phyloP scores from a whole-genome alignment of 1,140 invertebrate species.

The Tetragnatha versicolor region DNA sequence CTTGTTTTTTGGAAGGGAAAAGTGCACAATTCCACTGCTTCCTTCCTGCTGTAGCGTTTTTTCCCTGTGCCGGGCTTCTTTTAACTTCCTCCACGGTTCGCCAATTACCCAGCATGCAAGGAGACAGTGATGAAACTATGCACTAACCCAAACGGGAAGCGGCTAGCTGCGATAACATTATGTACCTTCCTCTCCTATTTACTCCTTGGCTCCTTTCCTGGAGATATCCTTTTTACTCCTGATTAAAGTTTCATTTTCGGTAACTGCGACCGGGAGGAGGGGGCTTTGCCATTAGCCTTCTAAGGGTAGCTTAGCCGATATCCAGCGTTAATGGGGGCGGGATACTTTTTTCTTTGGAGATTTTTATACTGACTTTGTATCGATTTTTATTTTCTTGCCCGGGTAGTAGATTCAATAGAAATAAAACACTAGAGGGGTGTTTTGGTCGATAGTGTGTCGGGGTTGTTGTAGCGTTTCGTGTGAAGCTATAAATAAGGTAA shows the following conservation, averaged over 20 bases:
- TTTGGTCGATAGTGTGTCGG: neutral
- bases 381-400: constrained; percentile 37
- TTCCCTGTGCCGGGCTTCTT: neutral
- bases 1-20: constrained; percentile 38
- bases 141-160: constrained; percentile 41
- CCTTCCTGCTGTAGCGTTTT: constrained; percentile 23
- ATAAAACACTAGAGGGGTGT: constrained; percentile 6
- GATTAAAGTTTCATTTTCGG: constrained; percentile 53
- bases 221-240: constrained; percentile 38
- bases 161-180: constrained; percentile 41
- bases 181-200: constrained; percentile 12
- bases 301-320: constrained; percentile 46
- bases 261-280: constrained; percentile 34
- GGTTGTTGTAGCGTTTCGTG: too few relatives aligned
- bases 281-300: constrained; percentile 38
- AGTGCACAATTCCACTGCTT: constrained; percentile 46
- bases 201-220: constrained; percentile 1
- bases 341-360: constrained; percentile 43
- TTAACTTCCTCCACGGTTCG: constrained; percentile 24
- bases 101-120: constrained; percentile 48
- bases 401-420: constrained; percentile 20
- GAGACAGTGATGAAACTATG: constrained; percentile 49
- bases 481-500: too few relatives aligned
- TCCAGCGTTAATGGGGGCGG: constrained; percentile 34
- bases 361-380: constrained; percentile 49